Base-by-base conservation (phyloP, 2,888 invertebrate species). In the Theodoxus fluviatilis region DNA sequence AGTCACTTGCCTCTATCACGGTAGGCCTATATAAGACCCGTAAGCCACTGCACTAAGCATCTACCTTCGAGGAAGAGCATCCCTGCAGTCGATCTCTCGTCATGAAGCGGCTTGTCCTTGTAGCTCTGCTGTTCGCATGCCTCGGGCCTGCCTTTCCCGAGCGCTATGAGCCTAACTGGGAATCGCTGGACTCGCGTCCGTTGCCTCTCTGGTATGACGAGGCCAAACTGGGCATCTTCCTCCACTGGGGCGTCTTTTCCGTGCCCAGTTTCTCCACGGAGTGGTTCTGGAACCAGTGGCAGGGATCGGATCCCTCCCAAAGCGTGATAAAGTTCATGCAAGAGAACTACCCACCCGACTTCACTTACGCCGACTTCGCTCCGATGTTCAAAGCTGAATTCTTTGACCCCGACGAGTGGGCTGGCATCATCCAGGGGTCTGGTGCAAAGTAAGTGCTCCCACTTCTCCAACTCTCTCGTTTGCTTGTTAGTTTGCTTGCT, bases 201-300 rank as follows among this genome's bases (percentile, higher is more conserved):
- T 84, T 96, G 69, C 86, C 86, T 1, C 15, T 67, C 7, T 88
- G 88, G 88, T 88, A 87, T 71, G 88, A 88, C 75, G 83, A 86
- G 22, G 80, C 82, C 12, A 89, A 89, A 73, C 82, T 89, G 52
- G 89, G 83, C 80, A 63, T 87, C 74, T 77, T 86, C 80, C 0
- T 96, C 18, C 96, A 75, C 65, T 79, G 78, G 78, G 79, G 79
- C 15, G 75, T 79, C 0, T 89, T 55, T 85, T 89, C 71, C n/a
- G 87, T 87, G 4, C 85, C 85, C 15, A 77, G 76, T 69, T 75
- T 71, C 67, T 67, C 64, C 25, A 49, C 68, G 25, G 96, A 95
- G 89, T 97, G 96, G 96, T 96, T 96, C 86, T 96, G 96, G 96
- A 88, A 87, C 15, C 89, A 92, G 79, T 95, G 94, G 95, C n/a